A percentile compares a stretch with the other conserved stretches of the same genome.
Evolutionary conservation across 2,888 invertebrate genomes (phyloP).

Genomic region (Spodoptera picta): DNA sequence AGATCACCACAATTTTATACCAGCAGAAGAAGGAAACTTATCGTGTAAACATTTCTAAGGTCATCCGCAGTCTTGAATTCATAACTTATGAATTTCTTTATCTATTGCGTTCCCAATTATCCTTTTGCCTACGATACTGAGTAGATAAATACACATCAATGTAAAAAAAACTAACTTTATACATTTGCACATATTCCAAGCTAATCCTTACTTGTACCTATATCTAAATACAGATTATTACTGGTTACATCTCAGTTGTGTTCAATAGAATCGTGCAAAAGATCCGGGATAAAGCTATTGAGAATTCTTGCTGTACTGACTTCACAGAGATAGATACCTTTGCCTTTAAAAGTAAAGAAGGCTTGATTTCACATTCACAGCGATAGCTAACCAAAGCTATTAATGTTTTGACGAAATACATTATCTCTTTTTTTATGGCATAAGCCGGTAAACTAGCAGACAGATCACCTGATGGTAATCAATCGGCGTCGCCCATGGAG

Average conservation of each 20-base stretch:
- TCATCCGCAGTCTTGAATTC: constrained; percentile 34
- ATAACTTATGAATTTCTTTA: constrained; percentile 4
- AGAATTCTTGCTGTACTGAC: constrained; percentile 38
- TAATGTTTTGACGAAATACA: constrained; percentile 8
- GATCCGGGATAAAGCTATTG: constrained; percentile 57
- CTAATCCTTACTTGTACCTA: constrained; percentile 17
- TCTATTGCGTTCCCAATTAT: too few relatives aligned
- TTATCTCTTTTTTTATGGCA: neutral
- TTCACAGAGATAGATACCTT: constrained; percentile 46
- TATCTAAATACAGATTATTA: constrained; percentile 30
- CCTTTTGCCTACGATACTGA: neutral
- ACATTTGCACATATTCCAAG: constrained; percentile 29
- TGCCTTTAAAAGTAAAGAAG: constrained; percentile 39
- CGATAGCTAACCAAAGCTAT: constrained; percentile 47
- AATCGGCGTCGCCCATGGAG: too few relatives aligned
- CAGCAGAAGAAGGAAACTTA: constrained; percentile 58
- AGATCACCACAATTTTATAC: constrained; percentile 79
- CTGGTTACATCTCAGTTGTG: constrained; percentile 36
- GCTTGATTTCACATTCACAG: constrained; percentile 28
- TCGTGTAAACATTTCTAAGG: constrained; percentile 53
- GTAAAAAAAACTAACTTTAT: constrained; percentile 4
- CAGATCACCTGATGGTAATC: too few relatives aligned
- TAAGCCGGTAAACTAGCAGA: too few relatives aligned
- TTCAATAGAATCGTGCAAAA: constrained; percentile 36
- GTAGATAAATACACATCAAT: neutral